Base-by-base conservation (phyloP, 2,797 vertebrate genomes). In the Takifugu ocellatus region DNA sequence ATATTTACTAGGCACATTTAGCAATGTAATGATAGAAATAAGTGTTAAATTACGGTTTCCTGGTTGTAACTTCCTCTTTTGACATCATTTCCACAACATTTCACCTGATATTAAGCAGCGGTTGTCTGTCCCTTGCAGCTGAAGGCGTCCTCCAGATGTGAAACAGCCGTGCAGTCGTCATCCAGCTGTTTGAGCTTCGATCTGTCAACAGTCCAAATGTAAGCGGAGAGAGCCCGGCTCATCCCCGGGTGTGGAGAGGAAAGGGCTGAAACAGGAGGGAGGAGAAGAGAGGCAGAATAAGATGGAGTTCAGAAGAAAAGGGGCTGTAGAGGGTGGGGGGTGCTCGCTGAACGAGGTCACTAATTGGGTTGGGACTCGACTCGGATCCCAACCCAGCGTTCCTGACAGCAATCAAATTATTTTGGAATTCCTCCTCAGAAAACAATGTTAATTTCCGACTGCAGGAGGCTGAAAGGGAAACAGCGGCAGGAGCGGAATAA, bases 361-460 rank as follows among this genome's bases (percentile, higher is more conserved):
- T 89, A 87, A 90, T 88, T 86, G 84, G 84, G 81, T 78, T 74
- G 81, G 82, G 79, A 86, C 74, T 82, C 68, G 58, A 76, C 74
- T 61, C 33, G 73, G 75, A 63, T 78, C 67, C 66, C 63, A 75
- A 43, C 61, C 39, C 57, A 62, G 60, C 42, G 3, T 53, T 61
- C 61, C 73, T 70, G 78, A 72, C 74, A 83, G 72, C 83, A 86
- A 81, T 82, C 68, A 78, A 77, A 86, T 74, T 72, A 74, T 77
- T 83, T 73, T 49, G 51, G 72, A 82, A 74, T 68, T 76, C 63
- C 74, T 74, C 75, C 59, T 79, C 75, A 70, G 33, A 59, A 60
- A 79, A 78, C 81, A 71, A 71, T 87, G 79, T 66, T 71, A 61
- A 83, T 82, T 66, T 70, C 16, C 39, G 16, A 51, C 26, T 71